phyloP scores from a whole-genome alignment of 2,113 vertebrate species.

The Mesitornis unicolor region DNA sequence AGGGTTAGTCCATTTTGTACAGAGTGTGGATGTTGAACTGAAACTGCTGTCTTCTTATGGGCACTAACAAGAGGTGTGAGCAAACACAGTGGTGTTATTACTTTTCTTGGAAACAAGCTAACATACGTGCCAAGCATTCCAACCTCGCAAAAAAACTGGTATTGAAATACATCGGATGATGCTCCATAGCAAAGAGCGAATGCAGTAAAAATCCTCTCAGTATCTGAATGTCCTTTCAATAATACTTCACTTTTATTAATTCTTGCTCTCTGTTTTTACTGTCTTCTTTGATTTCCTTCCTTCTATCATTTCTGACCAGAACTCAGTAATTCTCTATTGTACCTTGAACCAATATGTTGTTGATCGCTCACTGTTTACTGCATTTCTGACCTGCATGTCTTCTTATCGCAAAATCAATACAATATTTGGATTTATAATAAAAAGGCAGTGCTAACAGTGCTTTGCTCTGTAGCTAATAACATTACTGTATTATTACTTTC shows the following conservation, averaged over 20 bases:
- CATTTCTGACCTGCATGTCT: not conserved
- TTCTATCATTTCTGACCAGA: not conserved
- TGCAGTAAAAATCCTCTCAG: not conserved
- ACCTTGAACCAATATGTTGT: not conserved
- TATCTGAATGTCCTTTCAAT: not conserved
- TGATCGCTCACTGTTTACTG: not conserved
- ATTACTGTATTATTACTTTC: not conserved
- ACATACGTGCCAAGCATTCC: not conserved
- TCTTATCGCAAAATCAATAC: slow-evolving; percentile 18
- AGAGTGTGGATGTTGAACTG: not conserved
- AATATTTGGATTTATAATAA: not conserved
- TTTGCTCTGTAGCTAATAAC: not conserved
- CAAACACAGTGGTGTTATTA: not conserved
- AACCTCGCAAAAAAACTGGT: not conserved
- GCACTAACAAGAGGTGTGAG: not conserved
- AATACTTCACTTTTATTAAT: not conserved
- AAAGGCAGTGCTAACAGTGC: not conserved
- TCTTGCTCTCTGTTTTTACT: not conserved
- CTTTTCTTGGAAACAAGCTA: not conserved
- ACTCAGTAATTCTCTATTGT: not conserved
- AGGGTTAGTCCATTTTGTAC: not conserved
- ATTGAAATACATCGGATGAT: not conserved
- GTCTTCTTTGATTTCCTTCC: not conserved
- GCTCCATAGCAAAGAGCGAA: not conserved
- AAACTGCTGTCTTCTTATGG: not conserved